Percentiles rank a stretch among this genome's conserved stretches.
Evolutionary conservation across 2,113 vertebrate species (phyloP).

Genomic region (Neodontobutis hainanensis): DNA sequence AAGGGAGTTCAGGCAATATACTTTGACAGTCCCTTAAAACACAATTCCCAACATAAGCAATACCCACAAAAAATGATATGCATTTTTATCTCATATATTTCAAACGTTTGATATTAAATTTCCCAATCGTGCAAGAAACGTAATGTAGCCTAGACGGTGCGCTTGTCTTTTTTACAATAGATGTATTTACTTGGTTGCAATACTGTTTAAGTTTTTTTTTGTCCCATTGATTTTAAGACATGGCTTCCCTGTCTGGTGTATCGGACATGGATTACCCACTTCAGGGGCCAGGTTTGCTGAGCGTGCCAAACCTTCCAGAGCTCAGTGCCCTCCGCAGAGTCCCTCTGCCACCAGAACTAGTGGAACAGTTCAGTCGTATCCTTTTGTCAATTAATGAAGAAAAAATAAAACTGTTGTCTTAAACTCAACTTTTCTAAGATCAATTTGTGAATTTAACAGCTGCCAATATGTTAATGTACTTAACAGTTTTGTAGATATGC

Average conservation of each 20-base stretch:
- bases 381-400: constrained; percentile 49
- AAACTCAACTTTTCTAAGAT: not conserved
- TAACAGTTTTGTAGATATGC: constrained; percentile 91
- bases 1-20: too few species aligned
- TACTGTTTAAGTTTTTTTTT: not conserved
- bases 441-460: too few species aligned
- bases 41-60: too few species aligned
- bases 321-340: constrained; percentile 90
- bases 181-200: not conserved
- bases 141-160: too few species aligned
- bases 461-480: constrained; percentile 34
- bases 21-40: too few species aligned
- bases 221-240: constrained; percentile 77
- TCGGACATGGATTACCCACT: constrained; percentile 98
- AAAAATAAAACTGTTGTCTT: not conserved
- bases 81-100: too few species aligned
- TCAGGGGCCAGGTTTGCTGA: constrained; percentile 89
- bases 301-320: constrained; percentile 91
- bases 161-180: too few species aligned
- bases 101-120: too few species aligned
- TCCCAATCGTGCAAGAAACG: too few species aligned
- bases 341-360: constrained; percentile 93
- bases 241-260: constrained; percentile 91
- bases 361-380: constrained; percentile 99
- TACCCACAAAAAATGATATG: too few species aligned